Percentiles rank a stretch among this genome's conserved stretches.
These are phyloP conservation scores for Brachyhypopomus occidentalis DNA, from an alignment of 2,113 vertebrate genomes.

Conservation along the genomic window DNA sequence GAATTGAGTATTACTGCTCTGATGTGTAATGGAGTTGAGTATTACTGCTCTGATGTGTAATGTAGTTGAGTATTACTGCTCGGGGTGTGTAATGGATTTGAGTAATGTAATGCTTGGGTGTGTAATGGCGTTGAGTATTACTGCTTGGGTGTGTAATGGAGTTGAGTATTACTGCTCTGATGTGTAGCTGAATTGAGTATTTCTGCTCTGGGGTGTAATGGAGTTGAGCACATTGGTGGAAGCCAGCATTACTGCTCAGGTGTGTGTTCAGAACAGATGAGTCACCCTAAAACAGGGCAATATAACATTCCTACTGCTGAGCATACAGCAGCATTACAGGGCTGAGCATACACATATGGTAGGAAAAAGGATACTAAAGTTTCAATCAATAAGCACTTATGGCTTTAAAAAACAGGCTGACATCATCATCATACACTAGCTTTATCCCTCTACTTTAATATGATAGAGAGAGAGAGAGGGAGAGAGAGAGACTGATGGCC, in stretches of 20 bases:
- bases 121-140: too few species aligned
- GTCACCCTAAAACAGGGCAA: neutral
- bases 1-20: too few species aligned
- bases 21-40: too few species aligned
- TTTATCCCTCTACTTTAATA: neutral
- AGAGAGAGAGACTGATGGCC: constrained; percentile 43
- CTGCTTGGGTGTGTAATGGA: too few species aligned
- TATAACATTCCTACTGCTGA: neutral
- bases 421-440: constrained; percentile 31
- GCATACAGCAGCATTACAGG: constrained; percentile 11
- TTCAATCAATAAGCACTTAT: constrained; percentile 50
- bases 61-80: too few species aligned
- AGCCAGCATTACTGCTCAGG: neutral
- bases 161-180: too few species aligned
- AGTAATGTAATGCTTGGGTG: too few species aligned
- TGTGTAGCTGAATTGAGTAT: too few species aligned
- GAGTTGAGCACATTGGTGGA: neutral
- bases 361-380: constrained; percentile 18
- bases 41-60: too few species aligned
- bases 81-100: too few species aligned
- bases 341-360: constrained; percentile 20
- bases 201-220: neutral
- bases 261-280: too few species aligned
- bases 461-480: constrained; percentile 42
- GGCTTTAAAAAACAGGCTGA: constrained; percentile 42